A percentile compares a stretch with the other conserved stretches of the same genome.
These are phyloP conservation scores for Halictus quadricinctus DNA, from an alignment of 2,888 invertebrate genomes.

Conservation along the genomic window DNA sequence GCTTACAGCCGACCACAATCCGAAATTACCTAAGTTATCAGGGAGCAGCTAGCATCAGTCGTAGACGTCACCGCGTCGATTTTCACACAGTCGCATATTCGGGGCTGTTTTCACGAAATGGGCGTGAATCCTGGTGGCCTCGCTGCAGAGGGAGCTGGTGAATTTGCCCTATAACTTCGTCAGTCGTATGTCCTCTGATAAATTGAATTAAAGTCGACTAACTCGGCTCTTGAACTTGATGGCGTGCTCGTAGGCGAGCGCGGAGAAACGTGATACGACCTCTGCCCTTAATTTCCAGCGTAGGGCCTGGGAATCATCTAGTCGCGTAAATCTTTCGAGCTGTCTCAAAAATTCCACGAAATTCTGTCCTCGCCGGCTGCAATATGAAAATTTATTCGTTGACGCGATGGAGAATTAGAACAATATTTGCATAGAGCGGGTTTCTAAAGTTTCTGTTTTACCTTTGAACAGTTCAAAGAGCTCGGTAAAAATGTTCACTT, in stretches of 20 bases:
- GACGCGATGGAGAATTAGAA: neutral
- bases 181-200: conserved; percentile 52
- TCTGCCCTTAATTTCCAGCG: conserved; percentile 38
- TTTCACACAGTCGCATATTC: conserved; percentile 20
- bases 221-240: conserved; percentile 57
- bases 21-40: conserved; percentile 31
- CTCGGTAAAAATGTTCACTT: no score
- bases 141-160: neutral
- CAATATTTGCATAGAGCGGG: neutral
- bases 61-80: conserved; percentile 39
- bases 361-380: neutral
- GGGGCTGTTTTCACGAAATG: conserved; percentile 24
- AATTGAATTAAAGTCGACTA: conserved; percentile 67
- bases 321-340: neutral
- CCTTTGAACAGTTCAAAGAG: no score
- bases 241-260: conserved; percentile 33
- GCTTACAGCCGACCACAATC: conserved; percentile 16
- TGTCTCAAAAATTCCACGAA: neutral
- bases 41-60: conserved; percentile 41
- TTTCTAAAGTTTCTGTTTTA: no score
- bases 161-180: conserved; percentile 49
- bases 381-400: neutral
- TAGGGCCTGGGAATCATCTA: neutral
- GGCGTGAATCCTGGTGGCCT: conserved; percentile 9
- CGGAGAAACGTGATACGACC: conserved; percentile 24